Evolutionary conservation across 2,888 invertebrate genomes (phyloP).

Genomic region (Pseudoips prasinana): DNA sequence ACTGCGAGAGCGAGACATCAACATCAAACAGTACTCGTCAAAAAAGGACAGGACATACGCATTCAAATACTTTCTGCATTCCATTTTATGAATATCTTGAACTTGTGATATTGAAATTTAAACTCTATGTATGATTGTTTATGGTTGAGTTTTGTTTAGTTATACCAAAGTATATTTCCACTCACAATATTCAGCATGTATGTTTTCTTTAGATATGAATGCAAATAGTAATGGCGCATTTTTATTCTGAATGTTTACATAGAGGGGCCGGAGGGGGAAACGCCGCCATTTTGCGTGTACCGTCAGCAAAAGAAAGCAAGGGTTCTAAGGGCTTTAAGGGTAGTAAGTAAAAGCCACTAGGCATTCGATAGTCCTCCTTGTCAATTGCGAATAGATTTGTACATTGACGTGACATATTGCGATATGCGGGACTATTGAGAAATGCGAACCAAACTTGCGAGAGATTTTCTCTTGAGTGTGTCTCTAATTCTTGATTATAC

Average conservation of each 20-base stretch:
- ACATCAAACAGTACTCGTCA: conserved; percentile 8
- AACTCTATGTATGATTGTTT: rapidly evolving
- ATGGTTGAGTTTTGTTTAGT: conserved; percentile 29
- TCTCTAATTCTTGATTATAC: too few relatives aligned
- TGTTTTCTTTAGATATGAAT: conserved; percentile 82
- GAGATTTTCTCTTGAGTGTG: neutral
- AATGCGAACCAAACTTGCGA: neutral
- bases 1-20: conserved; percentile 50
- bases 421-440: conserved; percentile 4
- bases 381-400: conserved; percentile 20
- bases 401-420: conserved; percentile 12
- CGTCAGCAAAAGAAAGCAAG: conserved; percentile 60
- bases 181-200: conserved; percentile 76
- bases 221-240: conserved; percentile 81
- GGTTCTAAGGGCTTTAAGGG: conserved; percentile 35
- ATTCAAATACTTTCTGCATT: conserved; percentile 64
- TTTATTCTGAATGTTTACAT: conserved; percentile 79
- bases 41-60: conserved; percentile 50
- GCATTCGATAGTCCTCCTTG: conserved; percentile 21
- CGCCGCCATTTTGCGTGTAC: conserved; percentile 73
- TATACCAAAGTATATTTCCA: conserved; percentile 34
- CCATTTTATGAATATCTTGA: conserved; percentile 48
- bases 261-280: conserved; percentile 60
- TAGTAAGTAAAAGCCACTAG: conserved; percentile 49
- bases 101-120: conserved; percentile 9